Evolutionary conservation across 2,797 vertebrate species (phyloP), one percentile per base, ranked within the genome.

Genomic region (Enteromius unitaeniatus): DNA sequence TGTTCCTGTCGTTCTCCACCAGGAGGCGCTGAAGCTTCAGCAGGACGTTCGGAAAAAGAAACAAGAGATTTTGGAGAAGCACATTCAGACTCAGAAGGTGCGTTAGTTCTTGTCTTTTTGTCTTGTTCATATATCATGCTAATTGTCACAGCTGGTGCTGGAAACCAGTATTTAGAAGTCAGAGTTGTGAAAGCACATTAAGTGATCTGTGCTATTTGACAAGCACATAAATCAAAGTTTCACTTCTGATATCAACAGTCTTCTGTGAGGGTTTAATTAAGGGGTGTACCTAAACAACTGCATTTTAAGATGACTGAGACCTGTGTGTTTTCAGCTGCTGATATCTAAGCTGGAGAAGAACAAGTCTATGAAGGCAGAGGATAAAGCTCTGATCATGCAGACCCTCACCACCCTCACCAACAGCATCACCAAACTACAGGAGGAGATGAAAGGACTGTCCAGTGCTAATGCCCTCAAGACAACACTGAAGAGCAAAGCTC

Each of bases 1-100:
- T 31, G 17, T 34, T 72, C 8, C 15, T 64, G 7, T 49, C 23
- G 3, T 40, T 60, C 2, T 89, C 86, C 86, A 23, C 78, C 90
- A 99, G 98, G 97, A 99, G 91, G 96, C 98, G 26, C 87, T 99
- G 37, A 95, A 95, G 92, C 95, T 99, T 88, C 98, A 99, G 86
- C 97, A 98, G 89, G 97, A 99, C 83, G 97, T 99, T 31, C 94
- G 97, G 84, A 99, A 97, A 94, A 98, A 98, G 94, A 99, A 99
- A 86, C 98, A 98, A 90, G 97, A 99, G 92, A 99, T 99, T 91
- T 91, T 99, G 89, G 98, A 98, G 93, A 99, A 99, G 89, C 97
- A 99, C 91, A 99, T 99, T 83, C 97, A 99, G 93, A 97, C 98
- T 51, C 98, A 99, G 90, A 99, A 99, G 96, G 98, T 99, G 70